Evolutionary conservation across 37 sponge, comb jelly and placozoan genomes (phyloP), one percentile per base, ranked within the genome.

Genomic region (Cladorhizidae sp.): DNA sequence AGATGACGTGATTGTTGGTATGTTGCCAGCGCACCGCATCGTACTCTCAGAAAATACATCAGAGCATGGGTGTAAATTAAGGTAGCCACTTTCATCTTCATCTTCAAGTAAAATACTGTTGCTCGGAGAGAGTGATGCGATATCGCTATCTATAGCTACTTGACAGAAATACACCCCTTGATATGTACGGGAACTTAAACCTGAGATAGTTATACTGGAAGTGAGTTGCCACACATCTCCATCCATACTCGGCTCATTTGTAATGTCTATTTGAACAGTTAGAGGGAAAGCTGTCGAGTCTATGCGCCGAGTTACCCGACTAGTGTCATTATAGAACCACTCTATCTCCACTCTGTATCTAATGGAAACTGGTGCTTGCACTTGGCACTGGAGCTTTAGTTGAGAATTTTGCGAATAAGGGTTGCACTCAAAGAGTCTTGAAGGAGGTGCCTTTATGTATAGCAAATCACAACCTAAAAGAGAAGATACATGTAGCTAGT

Each of bases 161-260:
- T 74, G 74, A 51, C 74, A 74, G 74, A 28, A 29, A 50, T 74
- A 74, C 17, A 8, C 15, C 5, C 56, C 71, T 40, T 25, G 40
- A 41, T 70, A 20, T n/a, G 15, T 21, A 29, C 9, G 49, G 49
- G 5, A 45, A 45, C 8, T 12, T 45, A 45, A 45, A 5, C 9
- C 8, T 5, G 49, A 12, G 9, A 45, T 12, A 45, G 49, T 45
- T 5, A 45, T 45, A 45, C 9, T 45, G 49, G 49, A 45, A 45
- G 49, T 45, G 9, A 45, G 9, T 5, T 45, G 5, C 49, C 49
- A 45, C 49, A 45, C 49, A 45, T 45, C 49, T 12, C 49, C 49
- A 45, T 45, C 49, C 8, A 45, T 45, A 45, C 9, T 9, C 49
- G 9, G 5, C 8, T 45, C 8, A 12, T 45, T 5, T 12, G 49